Percentiles rank a stretch among this genome's conserved stretches.
Conservation (phyloP, 2,113 vertebrate species). For the Caranx ignobilis region DNA sequence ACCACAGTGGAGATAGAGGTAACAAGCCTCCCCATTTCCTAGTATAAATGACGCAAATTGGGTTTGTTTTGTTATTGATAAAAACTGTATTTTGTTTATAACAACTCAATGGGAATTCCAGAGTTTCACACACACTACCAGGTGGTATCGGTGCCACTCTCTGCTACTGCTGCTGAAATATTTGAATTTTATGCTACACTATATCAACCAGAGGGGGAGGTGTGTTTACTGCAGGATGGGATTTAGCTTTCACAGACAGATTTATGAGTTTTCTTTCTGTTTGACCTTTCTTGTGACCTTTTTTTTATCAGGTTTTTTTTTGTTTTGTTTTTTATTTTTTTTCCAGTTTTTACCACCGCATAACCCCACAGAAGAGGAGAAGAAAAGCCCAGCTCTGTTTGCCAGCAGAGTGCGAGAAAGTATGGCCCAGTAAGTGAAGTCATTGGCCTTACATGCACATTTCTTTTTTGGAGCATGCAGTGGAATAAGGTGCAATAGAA, state of each 20-base stretch:
- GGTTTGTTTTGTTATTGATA: too few relatives aligned
- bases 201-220: background rate
- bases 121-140: too few relatives aligned
- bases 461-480: background rate
- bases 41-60: too few relatives aligned
- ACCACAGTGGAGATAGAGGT: slow-evolving; percentile 97
- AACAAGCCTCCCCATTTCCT: slow-evolving; percentile 44
- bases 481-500: background rate
- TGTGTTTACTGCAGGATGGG: background rate
- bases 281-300: slow-evolving; percentile 6
- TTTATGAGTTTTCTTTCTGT: background rate
- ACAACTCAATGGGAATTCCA: background rate
- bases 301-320: background rate
- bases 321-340: slow-evolving; percentile 28
- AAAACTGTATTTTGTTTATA: background rate
- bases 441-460: background rate
- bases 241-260: background rate
- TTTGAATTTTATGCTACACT: background rate
- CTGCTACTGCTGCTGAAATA: background rate
- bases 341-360: slow-evolving; percentile 93
- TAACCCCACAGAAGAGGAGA: slow-evolving; percentile 91
- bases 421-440: slow-evolving; percentile 90
- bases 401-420: slow-evolving; percentile 87
- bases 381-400: slow-evolving; percentile 87
- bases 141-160: background rate